Evolutionary conservation across 2,888 invertebrate species (phyloP).

Genomic region (Agrotis clavis): DNA sequence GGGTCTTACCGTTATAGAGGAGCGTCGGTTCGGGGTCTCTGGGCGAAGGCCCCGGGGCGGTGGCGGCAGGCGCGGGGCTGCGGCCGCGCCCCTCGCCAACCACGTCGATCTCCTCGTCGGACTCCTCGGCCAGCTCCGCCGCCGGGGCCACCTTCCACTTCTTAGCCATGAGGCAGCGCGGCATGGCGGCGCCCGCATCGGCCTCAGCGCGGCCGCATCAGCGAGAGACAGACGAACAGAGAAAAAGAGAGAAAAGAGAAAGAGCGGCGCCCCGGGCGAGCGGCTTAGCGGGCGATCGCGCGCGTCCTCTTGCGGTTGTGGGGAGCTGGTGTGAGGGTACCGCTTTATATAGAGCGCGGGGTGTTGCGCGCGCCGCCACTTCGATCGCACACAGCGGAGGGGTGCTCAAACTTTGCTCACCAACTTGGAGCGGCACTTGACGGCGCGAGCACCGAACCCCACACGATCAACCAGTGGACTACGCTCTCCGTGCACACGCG

Average conservation of each 20-base stretch:
- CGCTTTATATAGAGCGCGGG: constrained; percentile 86
- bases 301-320: constrained; percentile 92
- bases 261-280: constrained; percentile 90
- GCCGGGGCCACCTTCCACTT: constrained; percentile 96
- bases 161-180: constrained; percentile 98
- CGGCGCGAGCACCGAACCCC: constrained; percentile 70
- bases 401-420: constrained; percentile 82
- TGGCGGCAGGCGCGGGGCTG: constrained; percentile 90
- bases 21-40: constrained; percentile 93
- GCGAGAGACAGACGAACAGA: constrained; percentile 90
- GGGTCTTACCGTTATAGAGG: constrained; percentile 94
- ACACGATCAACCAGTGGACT: constrained; percentile 86
- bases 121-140: constrained; percentile 92
- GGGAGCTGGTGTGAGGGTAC: constrained; percentile 82
- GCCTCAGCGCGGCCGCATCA: constrained; percentile 90
- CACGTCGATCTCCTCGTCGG: constrained; percentile 96
- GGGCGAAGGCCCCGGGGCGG: constrained; percentile 93
- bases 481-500: constrained; percentile 63
- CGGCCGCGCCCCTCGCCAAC: constrained; percentile 94
- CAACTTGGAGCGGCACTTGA: constrained; percentile 84
- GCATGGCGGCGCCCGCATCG: constrained; percentile 94
- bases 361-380: constrained; percentile 86
- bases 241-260: constrained; percentile 90
- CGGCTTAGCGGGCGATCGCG: constrained; percentile 88
- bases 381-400: constrained; percentile 84